phyloP scores from a whole-genome alignment of 2,797 vertebrate species.

The Arnoldichthys spilopterus region DNA sequence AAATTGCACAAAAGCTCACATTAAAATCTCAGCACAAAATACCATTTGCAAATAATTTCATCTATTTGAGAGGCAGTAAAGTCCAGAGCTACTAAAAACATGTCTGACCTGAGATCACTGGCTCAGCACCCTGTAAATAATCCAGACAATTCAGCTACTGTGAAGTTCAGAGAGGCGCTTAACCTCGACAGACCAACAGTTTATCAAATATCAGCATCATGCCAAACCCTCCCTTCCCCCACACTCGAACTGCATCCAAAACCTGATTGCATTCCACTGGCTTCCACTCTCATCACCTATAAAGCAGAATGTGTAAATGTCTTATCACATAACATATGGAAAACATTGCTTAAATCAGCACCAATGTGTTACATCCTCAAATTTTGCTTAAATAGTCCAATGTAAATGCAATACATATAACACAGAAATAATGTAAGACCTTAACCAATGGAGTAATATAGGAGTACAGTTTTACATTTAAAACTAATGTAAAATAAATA shows the following conservation, averaged over 20 bases:
- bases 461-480: background rate
- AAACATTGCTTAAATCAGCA: background rate
- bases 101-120: conserved; percentile 32
- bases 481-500: background rate
- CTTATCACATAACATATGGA: background rate
- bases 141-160: conserved; percentile 39
- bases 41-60: conserved; percentile 3
- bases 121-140: conserved; percentile 17
- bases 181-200: conserved; percentile 37
- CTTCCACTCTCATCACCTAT: conserved; percentile 14
- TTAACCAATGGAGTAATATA: background rate
- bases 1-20: conserved; percentile 45
- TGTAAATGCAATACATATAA: background rate
- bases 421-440: background rate
- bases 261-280: background rate
- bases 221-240: background rate
- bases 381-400: background rate
- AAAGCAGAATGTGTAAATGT: conserved; percentile 7
- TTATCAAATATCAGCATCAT: conserved; percentile 46
- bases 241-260: conserved; percentile 18
- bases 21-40: conserved; percentile 13
- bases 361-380: conserved; percentile 14
- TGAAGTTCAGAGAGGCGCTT: conserved; percentile 42
- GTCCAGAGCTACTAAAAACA: conserved; percentile 27
- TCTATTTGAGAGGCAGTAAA: conserved; percentile 5